Evolutionary conservation across 2,888 invertebrate species (phyloP).

Genomic region (Bombylius major): DNA sequence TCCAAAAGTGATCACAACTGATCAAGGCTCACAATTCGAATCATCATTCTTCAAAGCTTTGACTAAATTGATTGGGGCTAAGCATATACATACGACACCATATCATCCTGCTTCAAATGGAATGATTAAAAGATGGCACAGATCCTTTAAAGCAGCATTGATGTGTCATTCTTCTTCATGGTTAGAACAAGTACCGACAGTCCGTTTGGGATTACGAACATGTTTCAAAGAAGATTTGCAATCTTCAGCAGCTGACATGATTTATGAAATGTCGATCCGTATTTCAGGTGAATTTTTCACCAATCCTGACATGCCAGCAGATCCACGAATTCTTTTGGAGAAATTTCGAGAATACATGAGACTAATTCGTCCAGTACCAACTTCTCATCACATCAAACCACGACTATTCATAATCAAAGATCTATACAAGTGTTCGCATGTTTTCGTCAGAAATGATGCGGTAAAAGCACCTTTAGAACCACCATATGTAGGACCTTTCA

Average conservation of each 20-base stretch:
- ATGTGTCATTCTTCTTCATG: neutral
- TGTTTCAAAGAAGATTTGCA: neutral
- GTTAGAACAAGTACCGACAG: neutral
- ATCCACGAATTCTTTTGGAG: slow-evolving; percentile 2
- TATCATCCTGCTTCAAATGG: neutral
- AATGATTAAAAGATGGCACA: slow-evolving; percentile 1
- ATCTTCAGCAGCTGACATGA: neutral
- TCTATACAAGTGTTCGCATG: neutral
- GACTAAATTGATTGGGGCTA: slow-evolving; percentile 1
- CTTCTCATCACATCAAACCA: neutral
- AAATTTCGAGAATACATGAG: slow-evolving; percentile 9
- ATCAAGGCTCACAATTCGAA: slow-evolving; percentile 7
- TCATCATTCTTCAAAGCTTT: too few species aligned
- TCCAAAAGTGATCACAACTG: slow-evolving; percentile 1
- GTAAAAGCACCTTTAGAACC: too few species aligned
- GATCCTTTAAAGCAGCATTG: slow-evolving; percentile 1
- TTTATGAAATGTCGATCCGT: too few species aligned
- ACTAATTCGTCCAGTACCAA: neutral
- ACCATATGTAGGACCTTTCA: neutral
- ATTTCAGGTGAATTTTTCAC: neutral
- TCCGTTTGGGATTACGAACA: neutral
- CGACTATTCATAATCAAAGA: neutral
- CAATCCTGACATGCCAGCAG: neutral
- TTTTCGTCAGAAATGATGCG: neutral
- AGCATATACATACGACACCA: neutral